These are phyloP conservation scores for Carabus problematicus DNA, from an alignment of 2,888 invertebrate species.

Conservation along the genomic window DNA sequence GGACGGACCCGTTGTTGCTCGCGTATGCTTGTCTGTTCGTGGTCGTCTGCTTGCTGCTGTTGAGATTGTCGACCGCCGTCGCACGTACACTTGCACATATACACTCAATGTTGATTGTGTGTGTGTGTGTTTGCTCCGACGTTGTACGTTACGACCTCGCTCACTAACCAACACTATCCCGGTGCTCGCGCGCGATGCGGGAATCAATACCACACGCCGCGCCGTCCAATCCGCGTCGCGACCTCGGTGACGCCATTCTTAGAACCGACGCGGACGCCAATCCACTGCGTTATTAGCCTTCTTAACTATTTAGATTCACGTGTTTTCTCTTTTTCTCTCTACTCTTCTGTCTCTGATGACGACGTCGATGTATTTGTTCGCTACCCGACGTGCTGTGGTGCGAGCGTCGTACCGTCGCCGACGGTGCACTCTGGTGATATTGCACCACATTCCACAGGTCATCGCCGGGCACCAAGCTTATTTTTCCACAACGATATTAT, in stretches of 20 bases:
- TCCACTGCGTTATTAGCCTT: constrained; percentile 14
- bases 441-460: constrained; percentile 3
- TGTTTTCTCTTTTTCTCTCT: background rate
- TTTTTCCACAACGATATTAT: too few relatives aligned
- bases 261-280: constrained; percentile 21
- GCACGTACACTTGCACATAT: constrained; percentile 61
- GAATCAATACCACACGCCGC: constrained; percentile 51
- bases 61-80: constrained; percentile 53
- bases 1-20: constrained; percentile 3
- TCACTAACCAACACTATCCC: constrained; percentile 41
- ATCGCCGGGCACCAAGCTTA: too few relatives aligned
- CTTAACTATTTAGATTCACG: constrained; percentile 10
- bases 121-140: constrained; percentile 35
- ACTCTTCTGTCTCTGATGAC: constrained; percentile 1
- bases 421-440: constrained; percentile 9
- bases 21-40: constrained; percentile 5
- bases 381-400: too few relatives aligned
- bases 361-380: background rate
- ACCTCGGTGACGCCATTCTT: constrained; percentile 31
- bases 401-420: background rate
- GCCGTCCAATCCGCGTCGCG: constrained; percentile 28
- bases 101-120: constrained; percentile 54
- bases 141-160: constrained; percentile 37
- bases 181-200: constrained; percentile 48
- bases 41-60: constrained; percentile 18